These are phyloP conservation scores for Coccyzus lansbergi DNA, from an alignment of 2,797 vertebrate genomes.

Conservation along the genomic window DNA sequence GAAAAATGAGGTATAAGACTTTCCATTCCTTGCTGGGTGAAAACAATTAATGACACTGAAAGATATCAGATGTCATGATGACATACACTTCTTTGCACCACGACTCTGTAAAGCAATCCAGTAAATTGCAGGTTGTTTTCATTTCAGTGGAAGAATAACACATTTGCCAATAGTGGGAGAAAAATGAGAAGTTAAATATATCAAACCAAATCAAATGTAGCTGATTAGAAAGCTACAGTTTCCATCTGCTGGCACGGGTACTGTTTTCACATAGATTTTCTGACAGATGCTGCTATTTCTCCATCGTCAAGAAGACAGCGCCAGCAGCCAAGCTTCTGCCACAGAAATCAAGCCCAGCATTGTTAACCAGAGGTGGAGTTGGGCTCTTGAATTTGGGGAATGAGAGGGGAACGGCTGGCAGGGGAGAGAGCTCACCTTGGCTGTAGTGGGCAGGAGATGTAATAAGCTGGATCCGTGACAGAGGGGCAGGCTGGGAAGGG, in stretches of 20 bases:
- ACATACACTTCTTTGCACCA: constrained; percentile 16
- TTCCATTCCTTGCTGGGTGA: background rate
- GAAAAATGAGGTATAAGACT: background rate
- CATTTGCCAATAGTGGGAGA: background rate
- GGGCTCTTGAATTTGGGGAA: background rate
- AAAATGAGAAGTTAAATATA: constrained; percentile 55
- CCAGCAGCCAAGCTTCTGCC: background rate
- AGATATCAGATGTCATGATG: constrained; percentile 32
- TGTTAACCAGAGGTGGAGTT: background rate
- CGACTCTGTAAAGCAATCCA: background rate
- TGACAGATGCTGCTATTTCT: constrained; percentile 13
- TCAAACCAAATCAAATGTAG: constrained; percentile 67
- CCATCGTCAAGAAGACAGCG: background rate
- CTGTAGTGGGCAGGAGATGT: background rate
- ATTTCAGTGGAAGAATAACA: background rate
- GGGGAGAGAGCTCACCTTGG: background rate
- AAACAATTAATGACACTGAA: background rate
- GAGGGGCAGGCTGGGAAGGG: background rate
- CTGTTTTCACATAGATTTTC: constrained; percentile 41
- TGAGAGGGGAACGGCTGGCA: background rate
- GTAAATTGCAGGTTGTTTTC: constrained; percentile 56
- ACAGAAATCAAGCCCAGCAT: background rate
- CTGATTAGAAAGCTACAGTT: constrained; percentile 45
- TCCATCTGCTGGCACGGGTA: background rate
- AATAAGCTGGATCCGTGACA: background rate